Evolutionary conservation across 2,113 vertebrate species (phyloP).

Genomic region (Bombycilla garrulus): DNA sequence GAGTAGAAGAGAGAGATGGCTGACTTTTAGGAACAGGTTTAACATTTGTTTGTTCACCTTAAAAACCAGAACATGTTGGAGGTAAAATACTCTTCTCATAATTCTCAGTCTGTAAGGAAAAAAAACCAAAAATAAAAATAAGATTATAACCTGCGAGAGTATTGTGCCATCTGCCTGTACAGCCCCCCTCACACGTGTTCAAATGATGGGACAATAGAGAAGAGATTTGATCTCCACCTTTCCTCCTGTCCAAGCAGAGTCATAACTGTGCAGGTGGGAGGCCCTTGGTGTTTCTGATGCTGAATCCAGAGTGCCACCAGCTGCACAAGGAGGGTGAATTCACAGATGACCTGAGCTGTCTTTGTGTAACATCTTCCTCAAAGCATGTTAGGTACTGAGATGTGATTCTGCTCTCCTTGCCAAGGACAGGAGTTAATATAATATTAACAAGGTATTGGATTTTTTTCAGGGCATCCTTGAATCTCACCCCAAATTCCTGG

Average conservation of each 20-base stretch:
- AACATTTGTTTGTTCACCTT: not conserved
- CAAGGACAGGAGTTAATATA: not conserved
- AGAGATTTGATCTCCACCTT: not conserved
- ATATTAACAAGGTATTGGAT: not conserved
- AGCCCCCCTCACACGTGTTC: fast-evolving
- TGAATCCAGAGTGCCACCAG: not conserved
- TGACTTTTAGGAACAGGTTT: not conserved
- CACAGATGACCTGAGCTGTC: not conserved
- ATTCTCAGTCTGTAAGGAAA: not conserved
- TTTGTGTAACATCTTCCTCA: not conserved
- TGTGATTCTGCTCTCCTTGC: not conserved
- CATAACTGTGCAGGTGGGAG: fast-evolving
- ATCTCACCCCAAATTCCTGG: not conserved
- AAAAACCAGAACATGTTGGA: not conserved
- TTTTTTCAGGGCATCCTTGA: not conserved
- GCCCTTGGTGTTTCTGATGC: not conserved
- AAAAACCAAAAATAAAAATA: not conserved
- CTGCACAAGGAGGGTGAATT: not conserved
- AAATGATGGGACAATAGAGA: not conserved
- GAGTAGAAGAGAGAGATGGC: not conserved
- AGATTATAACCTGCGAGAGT: not conserved
- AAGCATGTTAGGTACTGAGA: not conserved
- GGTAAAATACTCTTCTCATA: not conserved
- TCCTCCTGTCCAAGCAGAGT: not conserved
- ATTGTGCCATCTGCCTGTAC: not conserved